These are phyloP conservation scores for Danio tinwini DNA, from an alignment of 2,797 vertebrate genomes.

Conservation along the genomic window DNA sequence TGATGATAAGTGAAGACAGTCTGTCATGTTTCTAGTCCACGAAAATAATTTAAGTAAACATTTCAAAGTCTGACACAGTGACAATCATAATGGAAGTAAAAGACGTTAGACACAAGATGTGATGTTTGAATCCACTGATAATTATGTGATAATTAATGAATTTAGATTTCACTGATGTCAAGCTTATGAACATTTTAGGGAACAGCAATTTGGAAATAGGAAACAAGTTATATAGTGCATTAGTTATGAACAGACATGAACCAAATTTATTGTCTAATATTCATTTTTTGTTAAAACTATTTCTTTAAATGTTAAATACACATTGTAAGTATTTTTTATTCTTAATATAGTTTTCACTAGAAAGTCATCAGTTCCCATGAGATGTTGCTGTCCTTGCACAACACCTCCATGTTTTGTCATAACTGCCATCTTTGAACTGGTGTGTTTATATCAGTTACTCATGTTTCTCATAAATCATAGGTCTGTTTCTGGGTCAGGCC, in stretches of 20 bases:
- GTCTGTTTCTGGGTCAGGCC: conserved; percentile 24
- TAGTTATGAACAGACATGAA: not conserved
- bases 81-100: no score
- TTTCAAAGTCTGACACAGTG: no score
- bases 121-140: not conserved
- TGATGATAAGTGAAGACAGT: no score
- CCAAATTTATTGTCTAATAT: not conserved
- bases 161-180: not conserved
- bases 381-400: not conserved
- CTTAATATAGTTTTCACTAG: not conserved
- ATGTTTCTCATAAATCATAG: conserved; percentile 18
- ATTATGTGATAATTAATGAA: not conserved
- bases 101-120: not conserved
- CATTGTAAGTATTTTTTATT: not conserved
- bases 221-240: no score
- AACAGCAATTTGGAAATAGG: not conserved
- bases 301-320: not conserved
- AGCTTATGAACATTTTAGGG: not conserved
- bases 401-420: not conserved
- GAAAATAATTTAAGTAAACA: no score
- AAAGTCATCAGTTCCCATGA: not conserved
- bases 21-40: no score
- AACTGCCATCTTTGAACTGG: not conserved
- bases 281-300: no score
- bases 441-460: conserved; percentile 18